These are phyloP conservation scores for Phrynocephalus vlangalii DNA, from an alignment of 2,797 vertebrate species.

Conservation along the genomic window DNA sequence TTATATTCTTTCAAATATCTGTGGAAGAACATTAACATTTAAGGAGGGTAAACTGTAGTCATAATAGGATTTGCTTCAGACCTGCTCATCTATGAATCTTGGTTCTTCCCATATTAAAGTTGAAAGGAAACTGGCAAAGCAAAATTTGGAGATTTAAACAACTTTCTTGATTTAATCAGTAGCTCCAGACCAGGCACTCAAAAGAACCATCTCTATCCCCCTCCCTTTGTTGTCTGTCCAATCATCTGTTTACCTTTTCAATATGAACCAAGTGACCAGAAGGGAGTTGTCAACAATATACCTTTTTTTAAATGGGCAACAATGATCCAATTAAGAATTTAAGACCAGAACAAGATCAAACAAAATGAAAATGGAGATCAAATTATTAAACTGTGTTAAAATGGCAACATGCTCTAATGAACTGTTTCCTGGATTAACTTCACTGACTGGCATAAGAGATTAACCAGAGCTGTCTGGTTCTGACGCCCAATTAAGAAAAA, in stretches of 20 bases:
- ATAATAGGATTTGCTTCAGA: rapidly evolving
- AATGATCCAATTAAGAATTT: conserved; percentile 50
- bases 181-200: conserved; percentile 18
- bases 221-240: not conserved
- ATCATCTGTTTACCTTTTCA: not conserved
- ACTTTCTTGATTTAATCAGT: conserved; percentile 41
- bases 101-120: rapidly evolving
- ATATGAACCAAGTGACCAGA: conserved; percentile 12
- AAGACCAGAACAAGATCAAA: conserved; percentile 54
- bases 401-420: conserved; percentile 38
- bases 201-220: conserved; percentile 29
- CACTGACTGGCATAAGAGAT: not conserved
- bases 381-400: conserved; percentile 28
- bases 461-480: not conserved
- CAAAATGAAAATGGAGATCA: conserved; percentile 48
- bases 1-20: not conserved
- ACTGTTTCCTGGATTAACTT: conserved; percentile 24
- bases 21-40: not conserved
- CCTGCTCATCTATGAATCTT: not conserved
- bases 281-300: conserved; percentile 51
- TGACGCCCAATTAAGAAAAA: conserved; percentile 30
- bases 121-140: not conserved
- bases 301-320: conserved; percentile 21
- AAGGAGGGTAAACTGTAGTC: not conserved
- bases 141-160: rapidly evolving